Base-by-base conservation (phyloP, 2,888 invertebrate genomes). In the Encarsia formosa region DNA sequence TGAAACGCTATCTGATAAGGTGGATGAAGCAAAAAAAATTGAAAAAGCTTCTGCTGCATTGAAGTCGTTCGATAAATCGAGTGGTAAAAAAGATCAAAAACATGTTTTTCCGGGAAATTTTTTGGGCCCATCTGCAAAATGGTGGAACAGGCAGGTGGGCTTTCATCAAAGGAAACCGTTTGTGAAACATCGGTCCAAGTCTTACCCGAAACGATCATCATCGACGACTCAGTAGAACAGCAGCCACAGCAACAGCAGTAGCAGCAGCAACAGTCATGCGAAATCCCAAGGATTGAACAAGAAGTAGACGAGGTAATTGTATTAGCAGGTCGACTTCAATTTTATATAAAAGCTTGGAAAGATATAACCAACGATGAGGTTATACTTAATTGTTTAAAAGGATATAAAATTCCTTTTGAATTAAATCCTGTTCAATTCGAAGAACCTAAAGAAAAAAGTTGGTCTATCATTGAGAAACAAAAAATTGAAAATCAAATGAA, bases 1-100 rank as follows among this genome's bases (percentile, higher is more conserved):
- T 0, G 18, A 50, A 8, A 26, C 42, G 0, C 20, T 58, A 13
- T 29, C 24, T 0, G 52, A 49, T 1, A 52, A 39, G 1, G 26
- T 60, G 1, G 57, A 54, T 13, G 31, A 31, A 4, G 34, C 58
- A 4, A 53, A 52, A 15, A 22, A 44, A 0, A 50, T 56, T 9
- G 53, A 52, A 2, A 54, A 52, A 18, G 26, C 50, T 1, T 52
- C 22, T 5, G 13, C n/a, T 11, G 9, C 15, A 1, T 16, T 31
- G 2, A 47, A 16, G 16, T n/a, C 19, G n/a, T 11, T 20, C 16
- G 13, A 11, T 1, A 32, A 32, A 23, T 22, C 16, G 8, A 5
- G 13, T 4, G 15, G 23, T 40, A 26, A 42, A 46, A 26, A 26
- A 26, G 26, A 26, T 26, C 26, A 11, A 26, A 26, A 26, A 26